Percentiles rank a stretch among this genome's conserved stretches.
These are phyloP conservation scores for Drosophila prostipennis DNA, from an alignment of 2,888 invertebrate species.

Conservation along the genomic window DNA sequence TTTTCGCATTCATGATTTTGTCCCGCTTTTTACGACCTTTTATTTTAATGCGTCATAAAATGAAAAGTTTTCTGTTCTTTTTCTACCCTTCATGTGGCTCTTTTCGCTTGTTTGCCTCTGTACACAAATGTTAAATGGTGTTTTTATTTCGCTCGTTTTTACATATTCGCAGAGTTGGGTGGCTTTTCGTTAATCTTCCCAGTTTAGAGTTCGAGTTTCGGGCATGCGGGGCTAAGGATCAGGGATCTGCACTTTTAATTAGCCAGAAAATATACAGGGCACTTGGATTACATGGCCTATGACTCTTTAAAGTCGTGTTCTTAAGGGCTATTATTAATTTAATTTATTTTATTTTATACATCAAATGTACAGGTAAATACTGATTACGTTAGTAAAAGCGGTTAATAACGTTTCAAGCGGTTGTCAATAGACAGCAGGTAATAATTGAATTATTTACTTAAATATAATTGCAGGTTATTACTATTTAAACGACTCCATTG, in stretches of 20 bases:
- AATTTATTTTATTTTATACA: background rate
- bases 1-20: slow-evolving; percentile 10
- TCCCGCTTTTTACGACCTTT: slow-evolving; percentile 50
- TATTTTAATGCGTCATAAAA: slow-evolving; percentile 73
- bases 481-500: background rate
- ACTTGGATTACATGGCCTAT: too few relatives aligned
- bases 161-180: slow-evolving; percentile 1
- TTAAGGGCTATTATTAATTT: too few relatives aligned
- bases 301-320: too few relatives aligned
- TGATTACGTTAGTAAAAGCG: too few relatives aligned
- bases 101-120: slow-evolving; percentile 24
- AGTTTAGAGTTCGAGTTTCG: too few relatives aligned
- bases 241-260: too few relatives aligned
- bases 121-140: slow-evolving; percentile 28
- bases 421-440: too few relatives aligned
- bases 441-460: background rate
- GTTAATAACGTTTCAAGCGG: background rate
- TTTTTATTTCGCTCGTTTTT: slow-evolving; percentile 14
- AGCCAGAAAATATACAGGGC: too few relatives aligned
- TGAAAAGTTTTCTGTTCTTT: slow-evolving; percentile 54
- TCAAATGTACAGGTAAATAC: background rate
- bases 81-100: slow-evolving; percentile 21
- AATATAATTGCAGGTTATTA: background rate
- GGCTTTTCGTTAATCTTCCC: too few relatives aligned
- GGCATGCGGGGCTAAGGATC: too few relatives aligned